Evolutionary conservation across 2,797 vertebrate species (phyloP).

Genomic region (Acestrorhynchus altus): DNA sequence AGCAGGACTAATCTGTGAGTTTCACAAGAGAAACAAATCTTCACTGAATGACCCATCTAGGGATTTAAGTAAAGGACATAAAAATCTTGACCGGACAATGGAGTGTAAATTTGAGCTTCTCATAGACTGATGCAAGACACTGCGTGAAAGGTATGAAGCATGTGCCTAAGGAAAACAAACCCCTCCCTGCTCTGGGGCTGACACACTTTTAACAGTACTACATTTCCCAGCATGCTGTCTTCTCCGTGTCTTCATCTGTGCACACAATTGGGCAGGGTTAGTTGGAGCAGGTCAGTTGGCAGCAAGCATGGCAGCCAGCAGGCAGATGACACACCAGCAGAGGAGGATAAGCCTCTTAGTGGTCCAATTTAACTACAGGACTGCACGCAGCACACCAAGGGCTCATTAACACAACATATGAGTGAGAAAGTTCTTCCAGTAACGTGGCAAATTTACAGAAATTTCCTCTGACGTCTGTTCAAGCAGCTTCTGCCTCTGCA

Average conservation of each 20-base stretch:
- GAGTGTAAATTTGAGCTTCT: background rate
- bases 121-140: background rate
- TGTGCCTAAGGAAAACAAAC: conserved; percentile 24
- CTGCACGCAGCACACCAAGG: conserved; percentile 21
- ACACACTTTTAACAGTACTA: conserved; percentile 36
- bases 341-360: conserved; percentile 68
- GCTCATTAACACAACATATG: conserved; percentile 39
- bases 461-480: background rate
- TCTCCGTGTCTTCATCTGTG: conserved; percentile 38
- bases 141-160: background rate
- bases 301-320: conserved; percentile 31
- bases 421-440: conserved; percentile 25
- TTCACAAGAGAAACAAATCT: background rate
- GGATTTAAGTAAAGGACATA: background rate
- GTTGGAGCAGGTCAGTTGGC: conserved; percentile 39
- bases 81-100: background rate
- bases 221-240: conserved; percentile 49
- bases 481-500: background rate
- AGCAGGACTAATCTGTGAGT: background rate
- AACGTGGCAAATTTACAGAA: conserved; percentile 2
- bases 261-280: conserved; percentile 26
- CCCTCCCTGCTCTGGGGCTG: conserved; percentile 1
- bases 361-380: conserved; percentile 69
- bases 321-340: conserved; percentile 54
- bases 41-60: background rate